Conservation (phyloP, 2,113 vertebrate species). For the Bambusicola thoracicus region DNA sequence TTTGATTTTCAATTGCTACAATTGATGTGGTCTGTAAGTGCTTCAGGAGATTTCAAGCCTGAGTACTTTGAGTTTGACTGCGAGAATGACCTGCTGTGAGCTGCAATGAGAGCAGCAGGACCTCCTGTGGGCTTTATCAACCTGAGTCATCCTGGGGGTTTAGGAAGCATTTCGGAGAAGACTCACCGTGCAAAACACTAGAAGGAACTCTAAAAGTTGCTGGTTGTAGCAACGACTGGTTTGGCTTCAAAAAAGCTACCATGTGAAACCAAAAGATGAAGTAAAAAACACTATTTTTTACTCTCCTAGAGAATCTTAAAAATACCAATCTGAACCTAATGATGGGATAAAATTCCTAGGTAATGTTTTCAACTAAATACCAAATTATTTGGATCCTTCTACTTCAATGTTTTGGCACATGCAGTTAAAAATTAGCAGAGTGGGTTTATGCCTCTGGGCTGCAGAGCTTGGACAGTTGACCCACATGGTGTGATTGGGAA, state of each 20-base stretch:
- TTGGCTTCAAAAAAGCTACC: neutral
- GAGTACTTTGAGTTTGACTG: neutral
- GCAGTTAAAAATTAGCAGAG: neutral
- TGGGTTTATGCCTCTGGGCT: neutral
- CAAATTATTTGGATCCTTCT: neutral
- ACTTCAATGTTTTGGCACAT: neutral
- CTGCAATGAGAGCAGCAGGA: neutral
- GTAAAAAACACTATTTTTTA: neutral
- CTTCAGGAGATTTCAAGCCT: neutral
- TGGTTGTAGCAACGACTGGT: neutral
- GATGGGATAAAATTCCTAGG: neutral
- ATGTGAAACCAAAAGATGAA: neutral
- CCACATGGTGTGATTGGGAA: fast-evolving
- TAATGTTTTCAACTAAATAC: neutral
- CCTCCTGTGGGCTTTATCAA: neutral
- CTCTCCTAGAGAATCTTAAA: neutral
- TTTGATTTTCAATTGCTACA: too few relatives aligned
- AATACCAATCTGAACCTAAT: neutral
- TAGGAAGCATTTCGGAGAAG: neutral
- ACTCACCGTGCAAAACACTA: neutral
- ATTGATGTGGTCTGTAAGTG: neutral
- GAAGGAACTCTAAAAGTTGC: neutral
- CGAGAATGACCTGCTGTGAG: neutral
- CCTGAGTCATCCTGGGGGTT: neutral
- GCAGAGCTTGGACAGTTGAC: neutral